These are phyloP conservation scores for Caerostris extrusa DNA, from an alignment of 1,140 invertebrate genomes.

Conservation along the genomic window DNA sequence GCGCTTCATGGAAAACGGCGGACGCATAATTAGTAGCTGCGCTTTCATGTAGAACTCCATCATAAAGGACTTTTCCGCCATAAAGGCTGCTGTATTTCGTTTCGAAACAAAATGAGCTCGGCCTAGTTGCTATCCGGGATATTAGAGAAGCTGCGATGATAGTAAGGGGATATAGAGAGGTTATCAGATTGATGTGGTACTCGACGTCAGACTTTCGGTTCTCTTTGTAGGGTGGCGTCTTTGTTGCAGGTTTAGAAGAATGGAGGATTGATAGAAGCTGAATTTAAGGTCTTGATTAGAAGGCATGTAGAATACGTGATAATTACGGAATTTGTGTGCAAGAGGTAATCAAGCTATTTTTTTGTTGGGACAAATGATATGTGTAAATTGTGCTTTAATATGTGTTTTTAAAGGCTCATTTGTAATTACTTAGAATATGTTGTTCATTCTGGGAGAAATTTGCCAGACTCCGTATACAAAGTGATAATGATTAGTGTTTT, in stretches of 20 bases:
- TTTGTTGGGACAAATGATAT: background rate
- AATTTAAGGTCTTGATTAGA: background rate
- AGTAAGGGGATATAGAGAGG: background rate
- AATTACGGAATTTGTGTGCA: background rate
- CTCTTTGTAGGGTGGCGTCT: background rate
- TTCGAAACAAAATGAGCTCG: background rate
- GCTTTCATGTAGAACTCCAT: background rate
- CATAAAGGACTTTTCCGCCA: background rate
- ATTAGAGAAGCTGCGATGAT: background rate
- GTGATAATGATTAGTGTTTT: too few species aligned
- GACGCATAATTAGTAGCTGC: background rate
- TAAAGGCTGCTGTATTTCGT: background rate
- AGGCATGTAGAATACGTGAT: background rate
- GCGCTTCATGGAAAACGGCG: background rate
- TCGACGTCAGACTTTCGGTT: background rate
- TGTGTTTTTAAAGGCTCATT: too few species aligned
- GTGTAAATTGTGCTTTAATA: too few species aligned
- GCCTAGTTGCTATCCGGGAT: background rate
- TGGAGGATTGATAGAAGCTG: background rate
- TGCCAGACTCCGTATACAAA: too few species aligned
- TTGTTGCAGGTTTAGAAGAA: background rate
- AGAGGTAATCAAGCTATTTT: background rate
- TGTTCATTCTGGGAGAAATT: too few species aligned
- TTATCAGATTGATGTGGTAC: background rate
- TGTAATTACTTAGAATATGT: too few species aligned